phyloP scores from a whole-genome alignment of 2,797 vertebrate species.

The Mionectes olivaceus region DNA sequence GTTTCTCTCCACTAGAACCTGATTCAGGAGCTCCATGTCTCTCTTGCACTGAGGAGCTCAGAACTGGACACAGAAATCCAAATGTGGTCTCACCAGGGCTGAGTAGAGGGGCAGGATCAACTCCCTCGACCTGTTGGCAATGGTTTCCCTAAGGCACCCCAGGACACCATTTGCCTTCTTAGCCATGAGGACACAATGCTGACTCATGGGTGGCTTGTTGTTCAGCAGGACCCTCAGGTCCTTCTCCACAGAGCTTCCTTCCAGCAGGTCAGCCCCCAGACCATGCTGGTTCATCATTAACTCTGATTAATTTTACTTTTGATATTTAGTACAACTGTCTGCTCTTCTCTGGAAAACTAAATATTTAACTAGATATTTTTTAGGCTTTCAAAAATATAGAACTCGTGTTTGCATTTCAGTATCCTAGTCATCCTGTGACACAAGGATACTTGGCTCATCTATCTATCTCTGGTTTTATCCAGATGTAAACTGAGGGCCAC shows the following conservation, averaged over 20 bases:
- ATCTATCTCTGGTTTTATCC: not conserved
- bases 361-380: not conserved
- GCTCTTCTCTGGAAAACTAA: not conserved
- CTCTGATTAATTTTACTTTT: not conserved
- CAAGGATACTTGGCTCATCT: not conserved
- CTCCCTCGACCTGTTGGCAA: accelerated
- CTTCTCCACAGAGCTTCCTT: not conserved
- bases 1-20: accelerated
- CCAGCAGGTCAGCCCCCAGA: not conserved
- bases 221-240: not conserved
- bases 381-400: not conserved
- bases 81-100: not conserved
- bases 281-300: not conserved
- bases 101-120: not conserved
- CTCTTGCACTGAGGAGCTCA: accelerated
- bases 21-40: not conserved
- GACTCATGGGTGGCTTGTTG: not conserved
- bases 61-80: not conserved
- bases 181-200: not conserved
- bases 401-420: not conserved
- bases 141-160: too few relatives aligned
- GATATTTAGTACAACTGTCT: not conserved
- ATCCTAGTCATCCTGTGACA: not conserved
- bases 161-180: accelerated
- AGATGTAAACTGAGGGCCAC: not conserved